These are phyloP conservation scores for Notarius quadriscutis DNA, from an alignment of 2,113 vertebrate genomes.

Conservation along the genomic window DNA sequence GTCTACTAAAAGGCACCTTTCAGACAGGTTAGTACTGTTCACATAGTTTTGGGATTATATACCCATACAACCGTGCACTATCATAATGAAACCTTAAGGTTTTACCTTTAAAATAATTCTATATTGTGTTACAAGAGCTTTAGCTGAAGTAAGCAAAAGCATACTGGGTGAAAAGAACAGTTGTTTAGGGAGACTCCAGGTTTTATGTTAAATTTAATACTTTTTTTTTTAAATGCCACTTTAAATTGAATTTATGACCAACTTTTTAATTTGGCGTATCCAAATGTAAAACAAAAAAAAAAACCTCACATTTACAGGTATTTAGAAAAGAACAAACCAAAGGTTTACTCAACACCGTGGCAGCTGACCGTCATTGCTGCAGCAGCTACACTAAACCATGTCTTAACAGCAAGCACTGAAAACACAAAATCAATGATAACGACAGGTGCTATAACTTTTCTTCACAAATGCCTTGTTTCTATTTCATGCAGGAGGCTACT, in stretches of 20 bases:
- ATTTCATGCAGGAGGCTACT: neutral
- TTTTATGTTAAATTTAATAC: neutral
- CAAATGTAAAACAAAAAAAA: neutral
- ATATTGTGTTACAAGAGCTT: neutral
- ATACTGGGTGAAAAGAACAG: no score
- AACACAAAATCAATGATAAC: neutral
- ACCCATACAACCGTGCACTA: neutral
- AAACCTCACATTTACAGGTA: neutral
- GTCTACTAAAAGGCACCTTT: neutral
- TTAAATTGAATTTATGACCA: neutral
- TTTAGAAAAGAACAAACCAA: neutral
- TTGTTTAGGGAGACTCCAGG: no score
- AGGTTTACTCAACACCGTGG: neutral
- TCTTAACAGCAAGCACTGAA: neutral
- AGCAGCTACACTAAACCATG: neutral
- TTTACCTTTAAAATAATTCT: neutral
- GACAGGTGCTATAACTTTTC: neutral
- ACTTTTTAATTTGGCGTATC: no score
- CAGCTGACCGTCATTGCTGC: neutral
- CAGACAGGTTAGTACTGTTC: neutral
- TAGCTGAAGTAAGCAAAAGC: no score
- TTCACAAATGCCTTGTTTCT: neutral
- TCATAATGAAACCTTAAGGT: neutral
- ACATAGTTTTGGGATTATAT: neutral
- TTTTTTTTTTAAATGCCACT: neutral